Conservation (phyloP, 2,888 invertebrate species). For the Ormyrus nitidulus region DNA sequence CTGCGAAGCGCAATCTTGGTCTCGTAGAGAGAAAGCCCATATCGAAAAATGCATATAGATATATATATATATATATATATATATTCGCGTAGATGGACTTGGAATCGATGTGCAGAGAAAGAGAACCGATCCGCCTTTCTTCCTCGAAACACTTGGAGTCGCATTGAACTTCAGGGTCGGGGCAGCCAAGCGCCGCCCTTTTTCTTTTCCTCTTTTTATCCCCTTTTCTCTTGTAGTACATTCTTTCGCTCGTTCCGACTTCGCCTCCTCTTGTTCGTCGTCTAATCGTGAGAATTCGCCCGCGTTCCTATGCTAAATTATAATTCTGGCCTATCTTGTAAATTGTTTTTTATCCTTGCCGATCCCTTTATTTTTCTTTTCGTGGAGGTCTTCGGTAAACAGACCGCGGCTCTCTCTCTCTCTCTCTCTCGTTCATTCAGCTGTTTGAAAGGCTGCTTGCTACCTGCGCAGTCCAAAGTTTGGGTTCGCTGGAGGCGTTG, state of each 20-base stretch:
- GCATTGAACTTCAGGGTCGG: constrained; percentile 6
- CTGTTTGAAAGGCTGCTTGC: too few species aligned
- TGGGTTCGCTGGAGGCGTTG: neutral
- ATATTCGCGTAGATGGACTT: neutral
- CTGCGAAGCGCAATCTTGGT: neutral
- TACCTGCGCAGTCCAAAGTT: too few species aligned
- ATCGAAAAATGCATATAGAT: constrained; percentile 33
- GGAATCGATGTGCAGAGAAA: neutral
- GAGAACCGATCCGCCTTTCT: neutral
- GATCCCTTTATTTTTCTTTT: too few species aligned
- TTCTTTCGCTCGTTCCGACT: neutral
- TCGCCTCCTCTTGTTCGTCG: constrained; percentile 2
- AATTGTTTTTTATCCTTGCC: too few species aligned
- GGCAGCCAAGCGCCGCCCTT: neutral
- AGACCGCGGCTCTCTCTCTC: too few species aligned
- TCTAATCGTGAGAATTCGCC: constrained; percentile 49
- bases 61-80: neutral
- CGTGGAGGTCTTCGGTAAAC: too few species aligned
- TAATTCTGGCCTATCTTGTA: constrained; percentile 4
- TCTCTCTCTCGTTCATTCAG: too few species aligned
- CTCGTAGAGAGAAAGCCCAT: neutral
- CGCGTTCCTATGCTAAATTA: constrained; percentile 50
- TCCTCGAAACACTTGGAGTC: constrained; percentile 30
- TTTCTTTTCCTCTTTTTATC: constrained; percentile 22
- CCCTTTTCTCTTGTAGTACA: constrained; percentile 7